Base-by-base conservation (phyloP, 2,888 invertebrate genomes). In the Drosophila cognata region DNA sequence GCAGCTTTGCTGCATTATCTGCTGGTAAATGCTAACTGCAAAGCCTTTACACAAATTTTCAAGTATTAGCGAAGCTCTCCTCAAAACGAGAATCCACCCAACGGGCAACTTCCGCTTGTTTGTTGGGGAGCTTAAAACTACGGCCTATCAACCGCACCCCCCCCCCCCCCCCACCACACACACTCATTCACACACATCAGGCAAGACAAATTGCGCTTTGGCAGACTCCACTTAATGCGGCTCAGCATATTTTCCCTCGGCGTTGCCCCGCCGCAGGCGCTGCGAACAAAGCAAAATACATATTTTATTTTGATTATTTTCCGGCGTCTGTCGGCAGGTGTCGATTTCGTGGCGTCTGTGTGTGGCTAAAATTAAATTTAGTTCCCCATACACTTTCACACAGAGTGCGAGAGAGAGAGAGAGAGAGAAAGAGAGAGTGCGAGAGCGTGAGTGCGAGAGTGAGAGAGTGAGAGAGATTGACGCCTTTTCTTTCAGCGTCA, bases 151-250 rank as follows among this genome's bases (percentile, higher is more conserved):
- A 28, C 36, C 61, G 50, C 36, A 56, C 62, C 59, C 77, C 51
- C 51, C 43, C 55, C 18, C 58, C 33, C 59, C 10, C 59, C 41
- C 33, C 72, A 50, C 43, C 57, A 56, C 62, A 21, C 50, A 46
- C 57, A 61, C 48, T 21, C 58, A 52, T 60, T 57, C 52, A 41
- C 62, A 60, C 64, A 69, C 77, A 71, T 70, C 62, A 74, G 78
- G 73, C 62, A 81, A 88, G 89, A 91, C 89, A 90, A 90, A 91
- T 90, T 87, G 82, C 81, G 85, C 78, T 87, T 91, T 90, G 84
- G 91, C 81, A 83, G 84, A 90, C 84, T 90, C 68, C 71, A 71
- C 71, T 71, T 79, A 68, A 79, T 74, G 55, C 71, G 71, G 51
- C 67, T 79, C 71, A 52, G 57, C 68, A 68, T 51, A 65, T 65